Evolutionary conservation across 2,113 vertebrate species (phyloP).

Genomic region (Mus musculus): GRCm39 chr5:73791001-73791500

Average conservation of each 20-base stretch:
- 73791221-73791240: background rate
- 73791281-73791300: background rate
- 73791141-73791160: slow-evolving; percentile 16
- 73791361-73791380: background rate
- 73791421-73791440: slow-evolving; percentile 44
- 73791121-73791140: background rate
- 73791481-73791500: background rate
- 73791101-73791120: slow-evolving; percentile 42
- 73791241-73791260: background rate
- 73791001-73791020: slow-evolving; percentile 27
- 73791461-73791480: background rate
- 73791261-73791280: slow-evolving; percentile 10
- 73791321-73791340: background rate
- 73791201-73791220: slow-evolving; percentile 46
- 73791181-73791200: background rate
- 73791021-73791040: slow-evolving; percentile 48
- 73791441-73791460: slow-evolving; percentile 5
- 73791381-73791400: background rate
- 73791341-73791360: background rate
- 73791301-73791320: background rate
- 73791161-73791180: background rate
- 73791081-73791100: slow-evolving; percentile 33
- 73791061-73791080: slow-evolving; percentile 45
- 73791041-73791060: slow-evolving; percentile 41
- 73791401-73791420: slow-evolving; percentile 17